phyloP scores from a whole-genome alignment of 2,888 invertebrate genomes.

The Trachelus troglodyta region DNA sequence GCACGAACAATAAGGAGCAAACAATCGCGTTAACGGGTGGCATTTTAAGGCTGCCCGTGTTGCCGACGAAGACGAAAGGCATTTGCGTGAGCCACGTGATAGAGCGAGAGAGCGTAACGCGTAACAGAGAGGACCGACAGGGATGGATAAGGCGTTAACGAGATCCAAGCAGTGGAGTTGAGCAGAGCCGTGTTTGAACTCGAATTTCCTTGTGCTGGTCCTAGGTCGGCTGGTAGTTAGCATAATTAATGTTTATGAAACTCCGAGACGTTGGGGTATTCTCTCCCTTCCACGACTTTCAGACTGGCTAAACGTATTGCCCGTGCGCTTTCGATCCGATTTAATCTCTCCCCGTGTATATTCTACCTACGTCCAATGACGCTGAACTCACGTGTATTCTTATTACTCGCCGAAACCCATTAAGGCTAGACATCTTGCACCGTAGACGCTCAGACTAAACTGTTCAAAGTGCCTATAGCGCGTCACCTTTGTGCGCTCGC shows the following conservation, averaged over 20 bases:
- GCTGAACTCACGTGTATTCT: not conserved
- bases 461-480: not conserved
- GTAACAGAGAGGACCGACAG: constrained; percentile 14
- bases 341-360: constrained; percentile 33
- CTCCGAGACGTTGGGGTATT: constrained; percentile 34
- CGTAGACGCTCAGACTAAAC: not conserved
- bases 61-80: not conserved
- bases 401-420: not conserved
- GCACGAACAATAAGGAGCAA: constrained; percentile 10
- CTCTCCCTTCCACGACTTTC: constrained; percentile 10
- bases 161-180: constrained; percentile 34
- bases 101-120: constrained; percentile 11
- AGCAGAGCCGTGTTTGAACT: constrained; percentile 38
- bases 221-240: constrained; percentile 61
- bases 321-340: constrained; percentile 43
- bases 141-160: constrained; percentile 22
- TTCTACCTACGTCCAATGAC: not conserved
- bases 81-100: constrained; percentile 5
- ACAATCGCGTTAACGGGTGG: constrained; percentile 22
- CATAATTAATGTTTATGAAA: constrained; percentile 69
- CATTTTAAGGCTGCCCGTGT: constrained; percentile 14
- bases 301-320: constrained; percentile 39
- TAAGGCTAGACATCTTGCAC: not conserved
- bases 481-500: not conserved
- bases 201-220: constrained; percentile 44